Base-by-base conservation (phyloP, 2,888 invertebrate genomes). In the Spodoptera exigua region DNA sequence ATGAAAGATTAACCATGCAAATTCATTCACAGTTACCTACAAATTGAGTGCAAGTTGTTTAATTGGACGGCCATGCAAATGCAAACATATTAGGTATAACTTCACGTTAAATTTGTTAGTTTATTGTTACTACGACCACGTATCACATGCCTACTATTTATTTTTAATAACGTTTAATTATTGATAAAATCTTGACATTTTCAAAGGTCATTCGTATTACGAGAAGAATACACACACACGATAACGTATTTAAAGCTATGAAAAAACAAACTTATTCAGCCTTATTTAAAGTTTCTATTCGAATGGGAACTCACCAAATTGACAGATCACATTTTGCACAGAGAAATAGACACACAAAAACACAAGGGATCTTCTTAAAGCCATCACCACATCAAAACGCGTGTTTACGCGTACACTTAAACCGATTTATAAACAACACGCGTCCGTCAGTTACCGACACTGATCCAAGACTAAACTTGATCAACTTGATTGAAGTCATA, bases 231-330 rank as follows among this genome's bases (percentile, higher is more conserved):
- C 70, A 82, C 81, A 86, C 63, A 87, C 64, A 82, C 87, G 27
- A 27, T 27, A 7, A 27, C 27, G 9, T 7, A 27, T 27, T 27
- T 7, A 27, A 5, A 27, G 9, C 27, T 27, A 21, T 5, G 27
- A 27, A 27, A 27, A 27, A 27, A 27, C 1, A 0, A 5, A 7
- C 7, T 27, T 27, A 27, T 27, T 9, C 9, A 27, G 27, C 1
- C 4, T 27, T 27, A n/a, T 27, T 0, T 9, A 27, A 5, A 27
- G 27, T 27, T 9, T 27, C 7, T 27, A 27, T 9, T 5, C 7
- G 27, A 5, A 27, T 32, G 1, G 3, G 0, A 12, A 88, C 91
- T 90, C 37, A 91, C 92, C 88, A 40, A 87, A 89, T 49, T 92
- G 92, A 72, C 86, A 83, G 7, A 76, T 68, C 41, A 84, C 87